phyloP scores from a whole-genome alignment of 2,797 vertebrate species.

The Hippocampus kuda region DNA sequence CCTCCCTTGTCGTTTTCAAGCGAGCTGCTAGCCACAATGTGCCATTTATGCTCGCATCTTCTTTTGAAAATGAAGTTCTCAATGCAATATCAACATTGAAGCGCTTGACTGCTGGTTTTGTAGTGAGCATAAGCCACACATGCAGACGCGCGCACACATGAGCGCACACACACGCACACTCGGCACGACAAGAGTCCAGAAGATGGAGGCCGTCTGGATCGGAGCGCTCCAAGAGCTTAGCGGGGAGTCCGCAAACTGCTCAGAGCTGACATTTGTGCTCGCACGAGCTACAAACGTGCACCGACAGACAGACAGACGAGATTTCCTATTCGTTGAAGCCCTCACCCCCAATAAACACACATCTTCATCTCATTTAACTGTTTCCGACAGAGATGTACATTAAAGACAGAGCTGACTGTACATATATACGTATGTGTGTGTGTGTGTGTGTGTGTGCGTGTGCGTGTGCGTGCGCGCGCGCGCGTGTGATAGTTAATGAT shows the following conservation, averaged over 20 bases:
- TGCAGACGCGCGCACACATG: not conserved
- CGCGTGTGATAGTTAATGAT: constrained; percentile 60
- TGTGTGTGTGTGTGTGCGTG: too few relatives aligned
- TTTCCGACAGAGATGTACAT: constrained; percentile 53
- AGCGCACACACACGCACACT: not conserved
- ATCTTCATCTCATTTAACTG: constrained; percentile 61
- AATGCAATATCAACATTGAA: not conserved
- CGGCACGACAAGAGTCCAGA: constrained; percentile 72
- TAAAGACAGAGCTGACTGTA: constrained; percentile 39
- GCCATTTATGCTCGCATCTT: not conserved
- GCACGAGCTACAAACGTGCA: constrained; percentile 72
- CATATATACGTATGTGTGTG: constrained; percentile 10
- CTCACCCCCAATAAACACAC: constrained; percentile 10
- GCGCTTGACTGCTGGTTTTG: too few relatives aligned
- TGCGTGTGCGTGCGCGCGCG: not conserved
- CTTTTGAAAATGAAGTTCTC: not conserved
- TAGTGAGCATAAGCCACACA: not conserved
- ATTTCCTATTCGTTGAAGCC: constrained; percentile 17
- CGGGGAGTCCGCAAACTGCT: constrained; percentile 77
- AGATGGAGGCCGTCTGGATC: constrained; percentile 74
- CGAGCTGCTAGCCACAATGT: not conserved
- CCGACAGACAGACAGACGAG: constrained; percentile 44
- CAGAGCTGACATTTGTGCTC: constrained; percentile 77
- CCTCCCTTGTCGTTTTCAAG: too few relatives aligned
- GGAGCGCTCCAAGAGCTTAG: constrained; percentile 72